Percentiles rank a stretch among this genome's conserved stretches.
Conservation (phyloP, 2,113 vertebrate species). For the Glaucidium brasilianum region DNA sequence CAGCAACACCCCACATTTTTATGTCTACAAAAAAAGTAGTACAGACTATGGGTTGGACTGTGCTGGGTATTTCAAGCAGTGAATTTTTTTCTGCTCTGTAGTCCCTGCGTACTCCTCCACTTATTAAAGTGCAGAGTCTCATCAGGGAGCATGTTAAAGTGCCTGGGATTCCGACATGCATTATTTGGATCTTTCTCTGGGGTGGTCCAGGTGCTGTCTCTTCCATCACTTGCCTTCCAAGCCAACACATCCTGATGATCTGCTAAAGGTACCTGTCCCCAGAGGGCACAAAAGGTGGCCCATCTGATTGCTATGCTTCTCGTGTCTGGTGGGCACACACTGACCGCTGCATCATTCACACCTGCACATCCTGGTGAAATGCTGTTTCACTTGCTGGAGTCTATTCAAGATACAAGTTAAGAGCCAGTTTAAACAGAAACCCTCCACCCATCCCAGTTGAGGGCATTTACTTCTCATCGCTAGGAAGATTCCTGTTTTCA, state of each 20-base stretch:
- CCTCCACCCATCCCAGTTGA: neutral
- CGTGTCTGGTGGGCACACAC: neutral
- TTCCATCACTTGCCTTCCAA: neutral
- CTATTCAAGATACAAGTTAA: neutral
- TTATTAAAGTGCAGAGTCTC: neutral
- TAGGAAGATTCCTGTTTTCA: neutral
- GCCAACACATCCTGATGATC: neutral
- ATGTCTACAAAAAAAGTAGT: neutral
- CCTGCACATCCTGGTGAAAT: accelerated
- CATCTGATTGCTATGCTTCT: neutral
- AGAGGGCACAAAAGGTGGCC: neutral
- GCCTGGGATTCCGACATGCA: neutral
- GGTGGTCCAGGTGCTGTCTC: neutral
- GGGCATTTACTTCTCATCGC: neutral
- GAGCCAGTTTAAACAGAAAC: neutral
- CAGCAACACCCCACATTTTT: accelerated
- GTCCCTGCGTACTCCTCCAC: neutral
- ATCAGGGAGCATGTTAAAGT: neutral
- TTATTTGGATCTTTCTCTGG: neutral
- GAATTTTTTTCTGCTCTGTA: neutral
- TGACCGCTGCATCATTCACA: neutral
- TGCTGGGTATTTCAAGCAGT: neutral
- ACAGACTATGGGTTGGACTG: neutral
- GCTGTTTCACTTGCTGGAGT: neutral
- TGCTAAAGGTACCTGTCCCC: neutral